These are phyloP conservation scores for Trachelus tabidus DNA, from an alignment of 2,888 invertebrate genomes.

Conservation along the genomic window DNA sequence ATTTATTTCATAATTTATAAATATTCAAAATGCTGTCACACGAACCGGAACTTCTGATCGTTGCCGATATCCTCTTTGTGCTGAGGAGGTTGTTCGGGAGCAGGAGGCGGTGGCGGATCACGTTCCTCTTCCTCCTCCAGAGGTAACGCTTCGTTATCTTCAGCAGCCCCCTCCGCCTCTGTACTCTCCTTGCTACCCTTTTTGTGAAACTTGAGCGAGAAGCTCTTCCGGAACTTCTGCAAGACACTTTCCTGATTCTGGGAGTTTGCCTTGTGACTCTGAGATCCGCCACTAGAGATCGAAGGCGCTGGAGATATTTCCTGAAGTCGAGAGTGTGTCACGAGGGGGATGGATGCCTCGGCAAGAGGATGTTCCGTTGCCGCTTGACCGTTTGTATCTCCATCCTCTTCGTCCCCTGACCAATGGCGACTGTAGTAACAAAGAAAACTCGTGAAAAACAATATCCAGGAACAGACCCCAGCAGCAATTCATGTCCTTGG, in stretches of 20 bases:
- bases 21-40: conserved; percentile 9
- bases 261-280: conserved; percentile 31
- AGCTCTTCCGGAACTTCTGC: conserved; percentile 78
- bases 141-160: conserved; percentile 58
- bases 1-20: not conserved
- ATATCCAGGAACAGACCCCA: not conserved
- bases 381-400: conserved; percentile 23
- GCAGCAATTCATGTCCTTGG: not conserved
- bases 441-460: not conserved
- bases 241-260: conserved; percentile 71
- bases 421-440: conserved; percentile 47
- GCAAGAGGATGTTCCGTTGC: conserved; percentile 55
- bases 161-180: conserved; percentile 62
- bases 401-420: conserved; percentile 53
- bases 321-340: conserved; percentile 49
- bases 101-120: conserved; percentile 23
- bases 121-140: conserved; percentile 38
- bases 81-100: conserved; percentile 44
- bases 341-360: conserved; percentile 54
- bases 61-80: conserved; percentile 52
- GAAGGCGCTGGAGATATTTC: conserved; percentile 34
- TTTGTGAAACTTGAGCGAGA: conserved; percentile 73
- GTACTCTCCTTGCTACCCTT: conserved; percentile 68
- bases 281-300: conserved; percentile 30
- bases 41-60: conserved; percentile 62